Percentiles rank a stretch among this genome's conserved stretches.
Conservation (phyloP, 2,797 vertebrate species). For the Propithecus deckenii region DNA sequence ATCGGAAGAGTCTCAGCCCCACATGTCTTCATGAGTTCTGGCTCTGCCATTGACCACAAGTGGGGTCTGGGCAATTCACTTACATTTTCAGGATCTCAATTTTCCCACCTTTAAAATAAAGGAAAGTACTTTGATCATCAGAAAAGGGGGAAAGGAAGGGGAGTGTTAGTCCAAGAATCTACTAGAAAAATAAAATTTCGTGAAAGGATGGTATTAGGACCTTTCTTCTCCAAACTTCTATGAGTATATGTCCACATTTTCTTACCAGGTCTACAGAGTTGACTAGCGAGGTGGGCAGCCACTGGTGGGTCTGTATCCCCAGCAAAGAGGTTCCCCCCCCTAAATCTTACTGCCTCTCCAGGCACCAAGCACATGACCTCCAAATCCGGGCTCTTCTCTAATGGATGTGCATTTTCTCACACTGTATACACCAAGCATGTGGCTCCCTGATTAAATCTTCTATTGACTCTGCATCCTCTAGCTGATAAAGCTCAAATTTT, state of each 20-base stretch:
- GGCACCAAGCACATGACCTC: not conserved
- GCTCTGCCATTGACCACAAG: not conserved
- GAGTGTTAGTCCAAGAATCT: not conserved
- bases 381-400: not conserved
- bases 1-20: not conserved
- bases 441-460: not conserved
- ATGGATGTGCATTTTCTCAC: rapidly evolving
- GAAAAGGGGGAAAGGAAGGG: not conserved
- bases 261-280: not conserved
- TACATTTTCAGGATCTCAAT: not conserved
- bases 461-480: not conserved
- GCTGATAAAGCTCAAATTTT: not conserved
- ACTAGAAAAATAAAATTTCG: not conserved
- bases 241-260: not conserved
- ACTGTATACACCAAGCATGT: rapidly evolving
- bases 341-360: not conserved
- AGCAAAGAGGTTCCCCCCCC: not conserved
- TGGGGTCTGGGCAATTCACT: not conserved
- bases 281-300: not conserved
- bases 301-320: not conserved
- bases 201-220: not conserved
- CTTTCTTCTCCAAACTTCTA: not conserved
- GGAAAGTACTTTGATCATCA: not conserved
- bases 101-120: not conserved
- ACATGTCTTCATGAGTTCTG: not conserved